Evolutionary conservation across 2,888 invertebrate genomes (phyloP), one percentile per base, ranked within the genome.

Genomic region (Morpho achilles): DNA sequence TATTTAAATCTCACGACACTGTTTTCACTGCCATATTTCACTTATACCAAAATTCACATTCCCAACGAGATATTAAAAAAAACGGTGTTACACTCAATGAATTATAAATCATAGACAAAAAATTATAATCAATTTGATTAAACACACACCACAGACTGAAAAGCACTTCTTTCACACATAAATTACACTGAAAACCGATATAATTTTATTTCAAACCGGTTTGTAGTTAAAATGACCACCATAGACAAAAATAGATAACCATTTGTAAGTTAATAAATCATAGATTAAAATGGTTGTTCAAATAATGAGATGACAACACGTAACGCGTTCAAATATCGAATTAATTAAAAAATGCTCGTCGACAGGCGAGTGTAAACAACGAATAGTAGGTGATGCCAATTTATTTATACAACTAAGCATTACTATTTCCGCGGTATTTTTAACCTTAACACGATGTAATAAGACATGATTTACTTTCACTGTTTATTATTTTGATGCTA

Each of bases 291-390:
- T 32, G 32, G 5, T 32, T 3, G 32, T 5, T 32, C 32, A 32
- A 32, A 2, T 32, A 32, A 32, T 32, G 43, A 53, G 58, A 65
- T 80, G 82, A 81, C 84, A 80, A 75, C 74, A 73, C 78, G 72
- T 75, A 75, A 70, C 69, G 77, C 75, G 82, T 82, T 83, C 85
- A 80, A 83, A 86, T 83, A 82, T 84, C 80, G 80, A 83, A 85
- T 85, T 87, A 85, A 87, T 87, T 83, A 82, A 84, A 82, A 77
- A 78, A 83, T 82, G 79, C 81, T 79, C 79, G 79, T 68, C 76
- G 79, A 80, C 79, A 79, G 71, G 69, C 79, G 74, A 80, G 73
- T 80, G 82, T 85, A 85, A 86, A 85, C 84, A 87, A 76, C 79
- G 67, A 75, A 75, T 73, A 71, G 60, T 79, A 76, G 79, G 77